Base-by-base conservation (phyloP, 2,113 vertebrate species). In the Lichenostomus cassidix region DNA sequence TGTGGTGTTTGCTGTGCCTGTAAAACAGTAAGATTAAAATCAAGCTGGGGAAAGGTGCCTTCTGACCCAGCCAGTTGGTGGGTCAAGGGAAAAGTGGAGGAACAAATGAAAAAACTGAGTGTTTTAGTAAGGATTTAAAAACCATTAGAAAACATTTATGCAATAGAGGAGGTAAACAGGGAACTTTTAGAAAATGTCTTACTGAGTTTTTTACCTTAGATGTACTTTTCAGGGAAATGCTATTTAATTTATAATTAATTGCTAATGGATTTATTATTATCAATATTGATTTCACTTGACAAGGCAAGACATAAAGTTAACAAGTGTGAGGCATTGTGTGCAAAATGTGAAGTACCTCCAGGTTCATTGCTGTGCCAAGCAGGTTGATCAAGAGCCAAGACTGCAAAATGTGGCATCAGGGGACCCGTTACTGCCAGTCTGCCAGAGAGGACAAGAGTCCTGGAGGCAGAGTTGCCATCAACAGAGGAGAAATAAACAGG, bases 271-370 rank as follows among this genome's bases (percentile, higher is more conserved):
- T 94, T 89, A 70, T 90, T 90, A 81, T 77, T 83, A 93, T 59
- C 83, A 90, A 87, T 87, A 90, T 87, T 94, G 68, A 80, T 93
- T 90, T 93, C 52, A 41, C 60, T 78, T 68, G 73, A 46, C 71
- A 68, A 94, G 69, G 42, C 63, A 58, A 87, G 46, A 46, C 39
- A 69, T 37, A 73, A 88, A 87, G 59, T 69, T 76, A 90, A 44
- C 50, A 64, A 87, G 42, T 28, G n/a, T 25, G 56, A 95, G 41
- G 39, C 59, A 52, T 63, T 88, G 80, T 86, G 73, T 95, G 88
- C 41, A 89, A 94, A 93, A 74, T 18, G 37, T 29, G 27, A 85
- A 88, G 39, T 15, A 78, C 47, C 64, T 80, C 71, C 68, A 56
- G 76, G 50, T 83, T 52, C 23, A 6, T 84, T 58, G 41, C 67